Percentiles rank a stretch among this genome's conserved stretches.
phyloP scores from a whole-genome alignment of 2,888 invertebrate species.

The Coelopa pilipes region DNA sequence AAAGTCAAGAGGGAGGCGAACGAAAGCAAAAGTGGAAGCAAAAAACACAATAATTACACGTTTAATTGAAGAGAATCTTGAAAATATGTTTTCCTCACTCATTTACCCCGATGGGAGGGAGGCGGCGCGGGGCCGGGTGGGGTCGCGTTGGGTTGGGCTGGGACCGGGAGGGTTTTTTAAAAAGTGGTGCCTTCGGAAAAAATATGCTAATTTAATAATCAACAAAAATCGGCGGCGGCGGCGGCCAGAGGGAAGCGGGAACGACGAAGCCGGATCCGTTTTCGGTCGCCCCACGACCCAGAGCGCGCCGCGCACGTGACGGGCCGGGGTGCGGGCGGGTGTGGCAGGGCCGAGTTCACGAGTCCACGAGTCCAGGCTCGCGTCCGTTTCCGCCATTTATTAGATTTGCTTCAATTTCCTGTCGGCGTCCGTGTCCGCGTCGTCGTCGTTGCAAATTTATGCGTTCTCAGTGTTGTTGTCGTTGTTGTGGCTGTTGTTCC shows the following conservation, averaged over 20 bases:
- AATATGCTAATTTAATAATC: conserved; percentile 61
- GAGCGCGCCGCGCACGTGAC: background rate
- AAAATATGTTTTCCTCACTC: conserved; percentile 40
- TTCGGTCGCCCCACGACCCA: too few relatives aligned
- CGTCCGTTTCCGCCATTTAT: conserved; percentile 57
- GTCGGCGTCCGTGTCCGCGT: conserved; percentile 17
- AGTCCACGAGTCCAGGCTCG: too few relatives aligned
- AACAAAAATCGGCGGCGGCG: conserved; percentile 38
- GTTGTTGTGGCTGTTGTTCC: conserved; percentile 23
- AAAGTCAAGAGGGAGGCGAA: too few relatives aligned
- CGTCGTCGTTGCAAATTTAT: conserved; percentile 44
- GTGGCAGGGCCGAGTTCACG: too few relatives aligned
- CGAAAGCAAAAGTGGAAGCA: conserved; percentile 33
- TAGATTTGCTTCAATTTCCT: conserved; percentile 60
- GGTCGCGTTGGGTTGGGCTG: too few relatives aligned
- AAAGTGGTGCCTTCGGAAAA: conserved; percentile 13
- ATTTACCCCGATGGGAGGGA: background rate
- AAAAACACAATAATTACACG: conserved; percentile 63
- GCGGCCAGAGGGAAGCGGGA: background rate
- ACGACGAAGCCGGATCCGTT: too few relatives aligned
- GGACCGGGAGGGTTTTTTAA: background rate
- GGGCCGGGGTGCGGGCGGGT: background rate
- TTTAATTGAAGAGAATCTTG: conserved; percentile 62
- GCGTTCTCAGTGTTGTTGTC: conserved; percentile 11
- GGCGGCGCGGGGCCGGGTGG: too few relatives aligned